Percentiles rank a stretch among this genome's conserved stretches.
Evolutionary conservation across 2,888 invertebrate species (phyloP).

Genomic region (Volucella bombylans): DNA sequence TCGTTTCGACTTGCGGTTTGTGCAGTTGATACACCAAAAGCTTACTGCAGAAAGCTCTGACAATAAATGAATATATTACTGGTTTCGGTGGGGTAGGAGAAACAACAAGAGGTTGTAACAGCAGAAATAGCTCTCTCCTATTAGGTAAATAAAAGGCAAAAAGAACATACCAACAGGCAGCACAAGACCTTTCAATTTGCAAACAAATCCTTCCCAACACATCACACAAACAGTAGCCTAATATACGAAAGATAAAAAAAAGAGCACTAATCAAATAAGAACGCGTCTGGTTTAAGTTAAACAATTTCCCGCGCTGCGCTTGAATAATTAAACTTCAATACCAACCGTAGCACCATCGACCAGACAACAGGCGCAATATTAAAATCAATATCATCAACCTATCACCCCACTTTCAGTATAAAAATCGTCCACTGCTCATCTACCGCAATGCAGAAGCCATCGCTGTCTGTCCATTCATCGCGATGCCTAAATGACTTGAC

Average conservation of each 20-base stretch:
- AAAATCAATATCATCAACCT: constrained; percentile 57
- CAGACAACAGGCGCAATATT: constrained; percentile 32
- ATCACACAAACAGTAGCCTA: constrained; percentile 9
- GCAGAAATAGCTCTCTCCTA: too few relatives aligned
- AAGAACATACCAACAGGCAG: too few relatives aligned
- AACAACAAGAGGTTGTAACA: too few relatives aligned
- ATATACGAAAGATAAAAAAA: background rate
- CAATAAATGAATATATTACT: too few relatives aligned
- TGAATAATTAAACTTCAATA: constrained; percentile 45
- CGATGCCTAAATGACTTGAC: constrained; percentile 51
- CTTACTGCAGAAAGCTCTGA: too few relatives aligned
- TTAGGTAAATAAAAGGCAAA: too few relatives aligned
- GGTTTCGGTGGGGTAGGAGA: too few relatives aligned
- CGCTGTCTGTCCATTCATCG: constrained; percentile 14
- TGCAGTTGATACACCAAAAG: too few relatives aligned
- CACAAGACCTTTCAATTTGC: too few relatives aligned
- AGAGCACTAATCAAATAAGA: background rate
- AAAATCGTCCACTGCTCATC: constrained; percentile 30
- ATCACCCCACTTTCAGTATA: constrained; percentile 27
- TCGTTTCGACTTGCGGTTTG: too few relatives aligned
- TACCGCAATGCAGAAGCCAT: constrained; percentile 39
- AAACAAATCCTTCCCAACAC: background rate
- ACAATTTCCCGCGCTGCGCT: constrained; percentile 21
- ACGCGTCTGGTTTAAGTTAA: background rate
- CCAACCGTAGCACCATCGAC: background rate